Percentiles rank a stretch among this genome's conserved stretches.
These are phyloP conservation scores for Volucella inflata DNA, from an alignment of 2,888 invertebrate genomes.

Conservation along the genomic window DNA sequence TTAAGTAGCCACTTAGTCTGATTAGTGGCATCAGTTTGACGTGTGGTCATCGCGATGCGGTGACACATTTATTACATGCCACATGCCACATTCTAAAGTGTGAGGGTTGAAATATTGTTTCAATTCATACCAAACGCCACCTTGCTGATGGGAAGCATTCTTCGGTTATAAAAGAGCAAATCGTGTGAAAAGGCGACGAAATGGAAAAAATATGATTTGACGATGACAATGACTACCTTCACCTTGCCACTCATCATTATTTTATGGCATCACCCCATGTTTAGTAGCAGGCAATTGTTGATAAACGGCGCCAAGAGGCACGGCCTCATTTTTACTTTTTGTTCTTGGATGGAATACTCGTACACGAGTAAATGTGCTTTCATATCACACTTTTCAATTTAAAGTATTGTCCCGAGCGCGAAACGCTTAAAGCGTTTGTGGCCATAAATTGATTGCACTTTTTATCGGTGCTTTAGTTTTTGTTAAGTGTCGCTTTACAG, in stretches of 20 bases:
- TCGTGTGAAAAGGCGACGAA: conserved; percentile 30
- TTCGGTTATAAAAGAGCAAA: conserved; percentile 40
- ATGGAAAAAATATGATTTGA: conserved; percentile 24
- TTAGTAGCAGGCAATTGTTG: conserved; percentile 7
- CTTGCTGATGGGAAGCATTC: not conserved
- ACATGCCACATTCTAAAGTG: conserved; percentile 30
- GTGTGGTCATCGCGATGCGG: conserved; percentile 16
- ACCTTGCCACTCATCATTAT: conserved; percentile 51
- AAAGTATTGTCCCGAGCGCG: conserved; percentile 60
- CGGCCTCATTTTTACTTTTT: conserved; percentile 4
- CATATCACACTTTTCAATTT: conserved; percentile 70
- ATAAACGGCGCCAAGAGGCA: conserved; percentile 28
- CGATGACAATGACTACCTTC: conserved; percentile 40
- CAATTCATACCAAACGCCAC: too few relatives aligned
- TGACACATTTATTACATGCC: conserved; percentile 14
- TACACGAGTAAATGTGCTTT: conserved; percentile 19
- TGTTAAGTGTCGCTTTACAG: conserved; percentile 31
- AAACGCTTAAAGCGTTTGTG: conserved; percentile 47
- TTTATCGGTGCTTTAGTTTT: conserved; percentile 21
- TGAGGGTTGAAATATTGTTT: not conserved
- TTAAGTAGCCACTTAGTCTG: conserved; percentile 12
- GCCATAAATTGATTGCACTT: conserved; percentile 66
- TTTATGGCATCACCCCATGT: conserved; percentile 22
- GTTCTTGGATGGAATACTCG: not conserved
- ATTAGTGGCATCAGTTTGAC: conserved; percentile 17